Evolutionary conservation across 2,888 invertebrate species (phyloP), one percentile per base, ranked within the genome.

Genomic region (Cerastis leucographa): DNA sequence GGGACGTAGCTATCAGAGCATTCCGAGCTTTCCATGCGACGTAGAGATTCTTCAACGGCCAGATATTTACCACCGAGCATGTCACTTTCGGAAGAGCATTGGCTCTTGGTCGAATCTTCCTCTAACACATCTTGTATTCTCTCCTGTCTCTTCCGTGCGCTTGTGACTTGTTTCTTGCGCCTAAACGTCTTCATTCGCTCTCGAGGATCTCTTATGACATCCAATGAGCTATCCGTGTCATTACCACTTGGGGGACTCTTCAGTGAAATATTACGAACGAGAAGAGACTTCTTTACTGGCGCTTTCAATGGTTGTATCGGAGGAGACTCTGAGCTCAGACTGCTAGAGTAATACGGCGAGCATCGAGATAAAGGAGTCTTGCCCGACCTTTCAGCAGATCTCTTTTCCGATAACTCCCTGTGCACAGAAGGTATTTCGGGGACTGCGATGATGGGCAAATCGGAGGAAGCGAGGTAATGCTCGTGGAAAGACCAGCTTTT

Each of bases 241-340:
- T 98, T 98, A 76, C 98, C 98, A 89, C 98, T 98, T 0, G 98
- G 98, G 22, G 98, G 98, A 92, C 97, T 98, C 90, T 98, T 97
- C 51, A 97, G 93, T 22, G 97, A 97, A 88, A 97, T 97, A 84
- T 97, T 97, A 85, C 97, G 96, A 80, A 97, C 97, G 6, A 97
- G 94, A 49, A 97, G 89, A 0, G 97, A 97, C 71, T 97, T 97
- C 92, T 98, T 98, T 29, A 97, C 97, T 0, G 97, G 97, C 11
- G 97, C 97, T 88, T 98, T 97, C 68, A 97, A 96, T 51, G 97
- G 97, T 77, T 97, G 97, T 91, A 98, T 97, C 3, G 98, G 98
- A 4, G 98, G 98, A 44, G 98, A 98, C 88, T 98, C 98, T 0
- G 98, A 98, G 90, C 98, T 98, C 61, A 98, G 94, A 89, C 98